Base-by-base conservation (phyloP, 2,797 vertebrate genomes). In the Danionella dracula region DNA sequence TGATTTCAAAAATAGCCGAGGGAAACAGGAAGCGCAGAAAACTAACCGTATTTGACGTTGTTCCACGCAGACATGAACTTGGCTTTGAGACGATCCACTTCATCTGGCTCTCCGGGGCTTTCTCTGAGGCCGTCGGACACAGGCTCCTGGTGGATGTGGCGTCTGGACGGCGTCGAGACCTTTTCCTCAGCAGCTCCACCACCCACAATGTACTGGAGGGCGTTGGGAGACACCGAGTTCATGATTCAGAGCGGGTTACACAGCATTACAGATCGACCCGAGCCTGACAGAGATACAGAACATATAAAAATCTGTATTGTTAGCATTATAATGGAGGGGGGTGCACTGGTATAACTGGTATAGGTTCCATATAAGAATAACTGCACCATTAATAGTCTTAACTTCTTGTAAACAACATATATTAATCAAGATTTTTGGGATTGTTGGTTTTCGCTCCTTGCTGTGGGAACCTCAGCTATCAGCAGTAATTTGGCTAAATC, bases 31-130 rank as follows among this genome's bases (percentile, higher is more conserved):
- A 46, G 2, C 8, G 23, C 8, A n/a, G 2, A 56, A 56, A 20
- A 77, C 91, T 68, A 61, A 96, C 94, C 94, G 61, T 96, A 95
- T 89, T 95, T 96, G 57, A 96, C 90, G 11, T 91, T 96, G 84
- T 96, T 95, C 94, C 94, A 96, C 0, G 88, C 89, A 0, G 92
- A 92, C 83, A 94, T 90, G 40, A 95, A 82, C 75, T 93, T 94
- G 73, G 90, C 85, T 72, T 95, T 96, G 31, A 96, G 82, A 68
- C 90, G 93, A 81, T 96, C 93, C 82, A 96, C 90, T 77, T 96
- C 93, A 5, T 93, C 94, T 0, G 89, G 90, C 50, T 94, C 93
- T 4, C 70, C 85, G 0, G 55, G 13, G 0, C 59, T 67, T 20
- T 75, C 86, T 66, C 72, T 77, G 56, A 54, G 57, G 29, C 75